These are phyloP conservation scores for Enteromius fasciolatus DNA, from an alignment of 2,797 vertebrate genomes.

Conservation along the genomic window DNA sequence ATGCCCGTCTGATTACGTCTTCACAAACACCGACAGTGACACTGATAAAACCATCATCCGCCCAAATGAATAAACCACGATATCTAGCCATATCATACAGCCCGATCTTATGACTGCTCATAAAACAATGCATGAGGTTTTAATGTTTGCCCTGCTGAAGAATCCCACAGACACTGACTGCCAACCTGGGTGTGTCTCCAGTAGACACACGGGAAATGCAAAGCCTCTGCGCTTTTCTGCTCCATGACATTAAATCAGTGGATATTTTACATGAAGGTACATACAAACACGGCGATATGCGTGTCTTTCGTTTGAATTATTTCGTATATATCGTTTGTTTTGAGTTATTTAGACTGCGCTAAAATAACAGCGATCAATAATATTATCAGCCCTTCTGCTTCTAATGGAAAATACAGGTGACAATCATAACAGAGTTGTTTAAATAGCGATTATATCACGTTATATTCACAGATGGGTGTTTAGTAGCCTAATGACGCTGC, in stretches of 20 bases:
- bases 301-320: background rate
- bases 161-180: slow-evolving; percentile 75
- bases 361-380: slow-evolving; percentile 41
- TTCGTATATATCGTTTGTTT: background rate
- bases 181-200: slow-evolving; percentile 84
- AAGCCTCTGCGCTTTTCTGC: slow-evolving; percentile 60
- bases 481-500: slow-evolving; percentile 36
- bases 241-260: slow-evolving; percentile 30
- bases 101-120: background rate
- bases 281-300: slow-evolving; percentile 12
- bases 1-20: slow-evolving; percentile 40
- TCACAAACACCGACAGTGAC: slow-evolving; percentile 35
- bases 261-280: background rate
- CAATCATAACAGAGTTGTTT: background rate
- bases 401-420: background rate
- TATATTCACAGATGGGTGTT: background rate
- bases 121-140: slow-evolving; percentile 5
- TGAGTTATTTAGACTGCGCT: slow-evolving; percentile 29
- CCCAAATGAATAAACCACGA: slow-evolving; percentile 13
- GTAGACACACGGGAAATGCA: slow-evolving; percentile 78
- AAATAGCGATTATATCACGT: background rate
- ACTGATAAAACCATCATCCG: slow-evolving; percentile 8
- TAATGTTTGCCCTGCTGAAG: slow-evolving; percentile 57
- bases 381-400: background rate
- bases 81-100: background rate